Evolutionary conservation across 2,113 vertebrate species (phyloP), one percentile per base, ranked within the genome.

Genomic region (Mixornis gularis): DNA sequence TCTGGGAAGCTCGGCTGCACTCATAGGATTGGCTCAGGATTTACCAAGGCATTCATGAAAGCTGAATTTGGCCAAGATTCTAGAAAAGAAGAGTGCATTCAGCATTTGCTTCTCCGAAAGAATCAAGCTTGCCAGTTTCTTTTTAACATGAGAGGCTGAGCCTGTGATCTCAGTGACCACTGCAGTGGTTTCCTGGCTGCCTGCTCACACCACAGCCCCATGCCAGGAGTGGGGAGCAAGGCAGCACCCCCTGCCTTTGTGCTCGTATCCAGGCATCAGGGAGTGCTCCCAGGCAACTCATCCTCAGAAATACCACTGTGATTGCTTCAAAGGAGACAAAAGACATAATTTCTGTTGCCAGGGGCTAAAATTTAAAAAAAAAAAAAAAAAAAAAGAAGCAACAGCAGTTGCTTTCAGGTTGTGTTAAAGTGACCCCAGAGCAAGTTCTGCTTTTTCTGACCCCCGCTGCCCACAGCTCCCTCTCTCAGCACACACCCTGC

Each of bases 401-500:
- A 22, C 16, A 40, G 38, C 41, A 53, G 21, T 43, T 1, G 6
- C 21, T 38, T 56, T 34, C 12, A 46, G 48, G 14, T 3, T 66
- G 51, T 25, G 21, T 36, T 69, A 19, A 49, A 41, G 60, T 1
- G 6, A 64, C 16, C 15, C 27, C 48, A 48, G 25, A 32, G 18
- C 1, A 1, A 79, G 32, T 29, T 62, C n/a, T 38, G 10, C 49
- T 44, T 46, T 3, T 9, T n/a, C 30, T 4, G 1, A 5, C 19
- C 30, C 22, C 5, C 1, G 3, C 12, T 60, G 49, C 18, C 21
- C n/a, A 53, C 0, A 0, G n/a, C 48, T 52, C n/a, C 36, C 9
- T 21, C 55, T 41, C 49, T 62, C 22, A 7, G 48, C 48, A 29
- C 2, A 1, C 10, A 11, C 29, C 22, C 43, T 15, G 12, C 15